Evolutionary conservation across 2,797 vertebrate species (phyloP).

Genomic region (Melanotaenia pygmaea): DNA sequence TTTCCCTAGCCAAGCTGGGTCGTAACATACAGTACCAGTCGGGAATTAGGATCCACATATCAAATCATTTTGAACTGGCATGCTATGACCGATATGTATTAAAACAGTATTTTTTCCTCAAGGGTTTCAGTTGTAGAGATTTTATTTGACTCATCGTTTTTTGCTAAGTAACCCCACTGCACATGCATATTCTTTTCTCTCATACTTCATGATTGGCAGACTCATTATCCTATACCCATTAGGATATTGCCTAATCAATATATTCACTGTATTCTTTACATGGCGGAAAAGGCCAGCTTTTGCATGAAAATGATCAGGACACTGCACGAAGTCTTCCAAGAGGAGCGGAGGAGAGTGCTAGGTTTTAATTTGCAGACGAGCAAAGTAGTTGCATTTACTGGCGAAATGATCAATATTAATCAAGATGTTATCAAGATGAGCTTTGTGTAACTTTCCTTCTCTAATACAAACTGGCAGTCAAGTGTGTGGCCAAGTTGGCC

Average conservation of each 20-base stretch:
- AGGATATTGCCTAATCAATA: slow-evolving; percentile 82
- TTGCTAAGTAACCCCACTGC: slow-evolving; percentile 49
- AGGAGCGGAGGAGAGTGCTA: slow-evolving; percentile 47
- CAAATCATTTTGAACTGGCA: neutral
- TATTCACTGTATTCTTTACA: slow-evolving; percentile 72
- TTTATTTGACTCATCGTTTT: slow-evolving; percentile 20
- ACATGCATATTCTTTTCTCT: slow-evolving; percentile 49
- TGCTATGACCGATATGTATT: neutral
- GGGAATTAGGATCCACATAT: neutral
- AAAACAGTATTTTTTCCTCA: neutral
- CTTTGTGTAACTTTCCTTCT: slow-evolving; percentile 30
- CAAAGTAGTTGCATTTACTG: slow-evolving; percentile 49
- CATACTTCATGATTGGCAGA: slow-evolving; percentile 73
- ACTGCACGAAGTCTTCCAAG: slow-evolving; percentile 43
- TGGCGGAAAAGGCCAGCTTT: slow-evolving; percentile 72
- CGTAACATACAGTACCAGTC: neutral
- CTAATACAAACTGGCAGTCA: slow-evolving; percentile 35
- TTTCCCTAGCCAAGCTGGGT: too few relatives aligned
- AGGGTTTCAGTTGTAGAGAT: slow-evolving; percentile 4
- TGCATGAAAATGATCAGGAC: slow-evolving; percentile 66
- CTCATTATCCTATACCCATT: slow-evolving; percentile 82
- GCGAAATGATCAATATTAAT: slow-evolving; percentile 67
- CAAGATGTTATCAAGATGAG: slow-evolving; percentile 51
- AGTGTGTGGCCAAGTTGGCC: neutral
- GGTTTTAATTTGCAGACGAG: slow-evolving; percentile 62